Base-by-base conservation (phyloP, 2,113 vertebrate genomes). In the Taxidea taxus region DNA sequence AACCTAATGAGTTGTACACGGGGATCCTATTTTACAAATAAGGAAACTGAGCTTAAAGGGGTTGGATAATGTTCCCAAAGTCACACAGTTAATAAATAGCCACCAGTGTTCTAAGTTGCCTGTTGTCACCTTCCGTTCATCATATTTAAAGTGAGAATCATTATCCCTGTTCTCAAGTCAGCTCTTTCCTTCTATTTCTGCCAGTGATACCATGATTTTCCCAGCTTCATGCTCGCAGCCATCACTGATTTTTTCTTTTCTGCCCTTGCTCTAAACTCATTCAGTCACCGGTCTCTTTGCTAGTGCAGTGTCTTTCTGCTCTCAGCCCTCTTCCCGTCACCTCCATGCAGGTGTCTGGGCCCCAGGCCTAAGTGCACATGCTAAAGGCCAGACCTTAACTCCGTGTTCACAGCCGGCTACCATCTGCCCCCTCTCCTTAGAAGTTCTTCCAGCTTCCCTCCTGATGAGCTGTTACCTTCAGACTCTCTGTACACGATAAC, bases 21-120 rank as follows among this genome's bases (percentile, higher is more conserved):
- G 2, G 18, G 62, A 44, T 87, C 64, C 58, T 81, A 7, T 90
- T 94, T 94, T 68, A 54, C n/a, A 96, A 80, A 49, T 74, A 77
- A 77, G 96, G 88, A 96, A 81, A 62, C 75, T 64, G 68, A 94
- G 74, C 25, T 75, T 51, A 34, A 62, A 81, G 47, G 64, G 18
- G 42, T 77, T 86, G 49, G 47, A 54, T 64, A 8, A 31, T 86
- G 51, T 68, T 83, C 13, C 56, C 56, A 51, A 39, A 51, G 62
- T 34, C 74, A 20, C 27, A 20, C 16, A 16, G 72, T 20, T 31
- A 51, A 15, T 8, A 16, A 47, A 6, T 31, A 39, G 56, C 72
- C 27, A 34, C 51, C 44, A 34, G 9, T 29, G 47, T 77, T 77
- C 51, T 64, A 21, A 5, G 34, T 51, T 62, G 64, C 42, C 7